Conservation (phyloP, 2,888 invertebrate genomes). For the Yponomeuta evonymella region DNA sequence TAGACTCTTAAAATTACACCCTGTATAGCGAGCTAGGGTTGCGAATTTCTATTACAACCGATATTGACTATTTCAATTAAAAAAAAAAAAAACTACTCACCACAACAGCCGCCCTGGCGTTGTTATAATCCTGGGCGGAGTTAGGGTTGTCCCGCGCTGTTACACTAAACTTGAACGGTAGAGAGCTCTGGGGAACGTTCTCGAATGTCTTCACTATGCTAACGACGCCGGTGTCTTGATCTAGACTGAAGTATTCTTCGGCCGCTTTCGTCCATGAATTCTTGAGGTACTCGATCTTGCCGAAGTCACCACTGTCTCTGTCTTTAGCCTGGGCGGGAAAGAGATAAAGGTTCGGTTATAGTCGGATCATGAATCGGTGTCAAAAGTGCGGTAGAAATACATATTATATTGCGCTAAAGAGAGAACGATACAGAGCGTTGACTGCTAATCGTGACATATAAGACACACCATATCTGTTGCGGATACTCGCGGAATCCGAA, state of each 20-base stretch:
- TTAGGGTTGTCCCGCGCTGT: conserved; percentile 85
- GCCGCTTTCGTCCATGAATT: conserved; percentile 66
- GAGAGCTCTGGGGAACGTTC: conserved; percentile 74
- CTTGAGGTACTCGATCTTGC: conserved; percentile 83
- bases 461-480: no score
- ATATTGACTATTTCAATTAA: no score
- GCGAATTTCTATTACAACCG: no score
- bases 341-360: no score
- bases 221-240: conserved; percentile 84
- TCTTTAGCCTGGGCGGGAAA: conserved; percentile 81
- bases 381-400: no score
- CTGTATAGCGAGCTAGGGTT: no score
- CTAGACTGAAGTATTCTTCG: conserved; percentile 83
- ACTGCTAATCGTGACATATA: no score
- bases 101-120: conserved; percentile 79
- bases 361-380: no score
- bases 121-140: conserved; percentile 77
- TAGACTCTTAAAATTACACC: no score
- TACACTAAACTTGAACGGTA: conserved; percentile 86
- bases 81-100: conserved; percentile 52
- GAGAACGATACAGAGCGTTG: no score
- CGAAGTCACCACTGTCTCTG: conserved; percentile 88
- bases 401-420: no score
- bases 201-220: conserved; percentile 85
- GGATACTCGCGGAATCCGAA: no score